These are phyloP conservation scores for Tiliacea aurago DNA, from an alignment of 2,888 invertebrate species.

Conservation along the genomic window DNA sequence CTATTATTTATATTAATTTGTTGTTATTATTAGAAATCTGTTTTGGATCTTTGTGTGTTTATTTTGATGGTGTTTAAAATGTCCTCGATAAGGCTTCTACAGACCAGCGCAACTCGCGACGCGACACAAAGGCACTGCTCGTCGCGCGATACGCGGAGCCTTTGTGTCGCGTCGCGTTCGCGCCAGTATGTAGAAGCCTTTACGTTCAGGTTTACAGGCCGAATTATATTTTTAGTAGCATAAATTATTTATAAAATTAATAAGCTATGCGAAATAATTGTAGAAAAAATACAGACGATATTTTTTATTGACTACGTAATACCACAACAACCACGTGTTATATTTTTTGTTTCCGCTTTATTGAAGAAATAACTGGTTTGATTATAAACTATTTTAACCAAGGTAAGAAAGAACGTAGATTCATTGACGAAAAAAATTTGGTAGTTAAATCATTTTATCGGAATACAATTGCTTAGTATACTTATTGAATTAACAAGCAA, in stretches of 20 bases:
- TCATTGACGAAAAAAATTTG: conserved; percentile 35
- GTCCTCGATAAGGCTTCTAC: too few relatives aligned
- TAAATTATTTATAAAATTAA: background rate
- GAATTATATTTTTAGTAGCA: conserved; percentile 2
- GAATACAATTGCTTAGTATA: conserved; percentile 45
- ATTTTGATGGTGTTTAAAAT: background rate
- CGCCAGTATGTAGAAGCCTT: too few relatives aligned
- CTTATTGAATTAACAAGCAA: conserved; percentile 22
- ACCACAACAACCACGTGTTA: background rate
- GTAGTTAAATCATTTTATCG: conserved; percentile 37
- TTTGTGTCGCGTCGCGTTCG: too few relatives aligned
- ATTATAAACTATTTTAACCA: background rate
- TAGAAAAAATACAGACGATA: background rate
- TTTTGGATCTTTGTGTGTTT: background rate
- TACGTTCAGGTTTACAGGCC: conserved; percentile 7
- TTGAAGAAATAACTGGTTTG: conserved; percentile 16
- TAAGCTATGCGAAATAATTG: background rate
- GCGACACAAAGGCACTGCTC: too few relatives aligned
- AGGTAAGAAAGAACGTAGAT: conserved; percentile 7
- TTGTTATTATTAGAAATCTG: conserved; percentile 18
- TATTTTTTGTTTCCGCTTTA: conserved; percentile 7
- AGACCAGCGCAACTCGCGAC: too few relatives aligned
- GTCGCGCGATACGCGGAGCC: too few relatives aligned
- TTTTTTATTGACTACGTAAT: background rate
- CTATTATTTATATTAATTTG: conserved; percentile 21